Conservation (phyloP, 2,888 invertebrate species). For the Branchellion lobata region DNA sequence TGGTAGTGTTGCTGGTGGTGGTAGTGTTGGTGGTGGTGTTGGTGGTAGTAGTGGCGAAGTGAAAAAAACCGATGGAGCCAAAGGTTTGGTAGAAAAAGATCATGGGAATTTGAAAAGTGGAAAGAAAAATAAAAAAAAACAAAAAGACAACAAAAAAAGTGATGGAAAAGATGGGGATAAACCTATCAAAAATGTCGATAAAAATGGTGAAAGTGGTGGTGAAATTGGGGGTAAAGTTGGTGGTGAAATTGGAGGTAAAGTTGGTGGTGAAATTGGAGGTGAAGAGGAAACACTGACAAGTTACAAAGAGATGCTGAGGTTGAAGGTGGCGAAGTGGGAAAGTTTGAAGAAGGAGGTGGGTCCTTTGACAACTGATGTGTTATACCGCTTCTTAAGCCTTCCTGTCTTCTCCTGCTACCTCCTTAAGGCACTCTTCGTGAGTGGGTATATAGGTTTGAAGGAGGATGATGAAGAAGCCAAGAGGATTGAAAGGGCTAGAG, state of each 20-base stretch:
- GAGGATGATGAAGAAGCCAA: not conserved
- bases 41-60: not conserved
- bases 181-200: not conserved
- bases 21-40: too few species aligned
- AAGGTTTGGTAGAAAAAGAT: too few species aligned
- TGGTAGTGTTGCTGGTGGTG: too few species aligned
- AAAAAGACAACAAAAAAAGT: too few species aligned
- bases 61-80: too few species aligned
- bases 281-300: not conserved
- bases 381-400: slow-evolving; percentile 61
- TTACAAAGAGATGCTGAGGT: not conserved
- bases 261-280: too few species aligned
- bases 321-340: slow-evolving; percentile 14
- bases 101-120: too few species aligned
- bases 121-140: too few species aligned
- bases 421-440: slow-evolving; percentile 55
- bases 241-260: too few species aligned
- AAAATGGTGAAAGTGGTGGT: not conserved
- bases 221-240: too few species aligned
- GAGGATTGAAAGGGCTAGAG: too few species aligned
- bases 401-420: slow-evolving; percentile 64
- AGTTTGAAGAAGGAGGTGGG: not conserved
- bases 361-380: not conserved
- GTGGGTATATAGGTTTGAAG: not conserved
- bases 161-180: too few species aligned